Evolutionary conservation across 2,888 invertebrate genomes (phyloP).

Genomic region (Drosophila affinis): DNA sequence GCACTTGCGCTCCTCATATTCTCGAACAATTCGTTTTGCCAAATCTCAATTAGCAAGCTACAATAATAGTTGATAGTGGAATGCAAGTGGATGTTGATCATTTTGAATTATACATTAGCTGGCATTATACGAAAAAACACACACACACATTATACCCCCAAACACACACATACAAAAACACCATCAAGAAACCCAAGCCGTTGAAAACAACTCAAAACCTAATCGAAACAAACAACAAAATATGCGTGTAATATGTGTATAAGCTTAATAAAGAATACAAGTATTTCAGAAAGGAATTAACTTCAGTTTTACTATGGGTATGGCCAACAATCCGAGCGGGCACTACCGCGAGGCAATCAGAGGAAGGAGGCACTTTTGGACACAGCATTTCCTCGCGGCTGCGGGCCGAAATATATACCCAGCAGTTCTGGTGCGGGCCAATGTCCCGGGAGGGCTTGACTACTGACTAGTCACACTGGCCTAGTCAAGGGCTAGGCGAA

Average conservation of each 20-base stretch:
- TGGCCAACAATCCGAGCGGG: no score
- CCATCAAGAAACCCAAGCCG: slow-evolving; percentile 30
- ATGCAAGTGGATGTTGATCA: slow-evolving; percentile 23
- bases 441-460: no score
- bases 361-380: no score
- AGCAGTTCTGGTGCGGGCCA: no score
- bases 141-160: not conserved
- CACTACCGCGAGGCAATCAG: no score
- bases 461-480: no score
- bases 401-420: no score
- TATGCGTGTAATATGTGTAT: slow-evolving; percentile 38
- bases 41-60: slow-evolving; percentile 42
- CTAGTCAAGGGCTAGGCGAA: no score
- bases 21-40: slow-evolving; percentile 28
- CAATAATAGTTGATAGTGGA: slow-evolving; percentile 36
- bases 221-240: slow-evolving; percentile 25
- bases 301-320: not conserved
- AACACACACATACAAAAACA: slow-evolving; percentile 6
- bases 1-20: slow-evolving; percentile 19
- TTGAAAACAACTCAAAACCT: slow-evolving; percentile 29
- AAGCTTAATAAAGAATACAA: slow-evolving; percentile 41
- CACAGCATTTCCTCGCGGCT: no score
- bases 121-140: slow-evolving; percentile 13
- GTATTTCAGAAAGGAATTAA: slow-evolving; percentile 29
- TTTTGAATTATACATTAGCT: slow-evolving; percentile 30